phyloP scores from a whole-genome alignment of 2,113 vertebrate genomes.

The Campylomormyrus tamandua region DNA sequence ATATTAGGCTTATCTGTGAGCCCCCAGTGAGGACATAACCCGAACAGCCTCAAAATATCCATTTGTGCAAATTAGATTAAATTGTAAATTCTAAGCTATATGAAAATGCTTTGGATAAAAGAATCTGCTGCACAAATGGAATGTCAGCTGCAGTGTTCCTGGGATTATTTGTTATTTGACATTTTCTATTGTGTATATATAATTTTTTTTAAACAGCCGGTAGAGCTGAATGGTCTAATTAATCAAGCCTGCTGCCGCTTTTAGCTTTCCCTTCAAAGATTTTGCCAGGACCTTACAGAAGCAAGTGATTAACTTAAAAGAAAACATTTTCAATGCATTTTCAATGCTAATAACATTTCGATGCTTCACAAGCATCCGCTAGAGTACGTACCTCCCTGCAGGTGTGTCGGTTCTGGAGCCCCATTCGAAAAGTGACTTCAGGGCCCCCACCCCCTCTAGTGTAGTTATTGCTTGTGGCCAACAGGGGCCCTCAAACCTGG shows the following conservation, averaged over 20 bases:
- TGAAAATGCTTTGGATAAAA: background rate
- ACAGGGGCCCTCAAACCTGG: background rate
- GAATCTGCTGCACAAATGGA: background rate
- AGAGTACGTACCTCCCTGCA: background rate
- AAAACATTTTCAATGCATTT: background rate
- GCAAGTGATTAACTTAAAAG: background rate
- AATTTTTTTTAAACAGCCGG: background rate
- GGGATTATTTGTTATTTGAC: background rate
- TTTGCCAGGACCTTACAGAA: background rate
- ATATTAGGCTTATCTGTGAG: background rate
- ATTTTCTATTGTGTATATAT: background rate
- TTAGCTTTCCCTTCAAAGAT: background rate
- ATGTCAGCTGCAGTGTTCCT: background rate
- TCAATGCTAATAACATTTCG: background rate
- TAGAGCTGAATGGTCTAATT: background rate
- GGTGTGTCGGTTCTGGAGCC: background rate
- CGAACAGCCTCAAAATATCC: background rate
- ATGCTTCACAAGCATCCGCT: background rate
- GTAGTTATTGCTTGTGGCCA: background rate
- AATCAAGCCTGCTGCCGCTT: background rate
- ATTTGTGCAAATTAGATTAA: background rate
- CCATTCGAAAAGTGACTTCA: background rate
- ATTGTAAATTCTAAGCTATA: background rate
- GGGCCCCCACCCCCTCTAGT: background rate
- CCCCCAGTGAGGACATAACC: background rate